phyloP scores from a whole-genome alignment of 2,113 vertebrate genomes.

The Narcine bancroftii region DNA sequence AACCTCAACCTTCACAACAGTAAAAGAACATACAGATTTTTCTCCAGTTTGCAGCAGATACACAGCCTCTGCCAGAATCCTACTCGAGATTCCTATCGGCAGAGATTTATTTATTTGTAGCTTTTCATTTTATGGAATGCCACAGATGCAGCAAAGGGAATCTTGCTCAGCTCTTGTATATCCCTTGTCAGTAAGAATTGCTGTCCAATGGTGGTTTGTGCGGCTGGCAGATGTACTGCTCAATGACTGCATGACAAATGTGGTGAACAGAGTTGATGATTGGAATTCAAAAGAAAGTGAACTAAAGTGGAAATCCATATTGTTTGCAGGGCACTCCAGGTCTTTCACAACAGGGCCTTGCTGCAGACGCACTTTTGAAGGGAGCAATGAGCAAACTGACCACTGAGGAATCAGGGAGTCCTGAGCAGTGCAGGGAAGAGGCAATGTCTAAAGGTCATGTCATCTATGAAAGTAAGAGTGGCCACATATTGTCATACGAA shows the following conservation, averaged over 20 bases:
- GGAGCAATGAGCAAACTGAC: slow-evolving; percentile 79
- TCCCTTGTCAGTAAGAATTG: background rate
- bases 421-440: slow-evolving; percentile 79
- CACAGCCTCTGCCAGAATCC: background rate
- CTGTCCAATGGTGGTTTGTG: background rate
- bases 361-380: slow-evolving; percentile 77
- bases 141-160: background rate
- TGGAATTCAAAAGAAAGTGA: background rate
- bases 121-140: background rate
- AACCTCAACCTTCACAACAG: too few relatives aligned
- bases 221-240: background rate
- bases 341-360: slow-evolving; percentile 73
- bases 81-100: background rate
- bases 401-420: slow-evolving; percentile 72
- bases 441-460: slow-evolving; percentile 81
- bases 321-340: slow-evolving; percentile 78
- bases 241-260: background rate
- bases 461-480: slow-evolving; percentile 93
- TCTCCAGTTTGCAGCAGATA: background rate
- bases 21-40: too few relatives aligned
- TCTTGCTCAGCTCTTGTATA: background rate
- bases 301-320: background rate
- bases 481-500: slow-evolving; percentile 89
- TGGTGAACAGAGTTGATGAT: background rate
- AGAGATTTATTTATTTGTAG: background rate